These are phyloP conservation scores for Gymnocephalus cernua DNA, from an alignment of 2,113 vertebrate species.

Conservation along the genomic window DNA sequence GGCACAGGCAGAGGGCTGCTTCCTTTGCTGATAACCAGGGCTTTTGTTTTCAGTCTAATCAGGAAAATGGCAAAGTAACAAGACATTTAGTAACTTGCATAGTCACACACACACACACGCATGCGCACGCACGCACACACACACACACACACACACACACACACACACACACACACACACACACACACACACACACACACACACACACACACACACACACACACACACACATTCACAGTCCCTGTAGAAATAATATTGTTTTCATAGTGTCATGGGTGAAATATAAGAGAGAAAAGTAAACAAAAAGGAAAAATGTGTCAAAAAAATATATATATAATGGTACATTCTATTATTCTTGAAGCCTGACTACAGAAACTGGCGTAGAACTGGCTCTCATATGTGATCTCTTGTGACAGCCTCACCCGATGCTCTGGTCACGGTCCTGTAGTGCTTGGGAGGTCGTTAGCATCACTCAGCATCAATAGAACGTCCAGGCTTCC, in stretches of 20 bases:
- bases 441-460: constrained; percentile 33
- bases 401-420: constrained; percentile 64
- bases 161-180: background rate
- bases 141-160: background rate
- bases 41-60: constrained; percentile 72
- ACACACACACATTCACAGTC: background rate
- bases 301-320: constrained; percentile 14
- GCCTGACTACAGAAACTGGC: constrained; percentile 20
- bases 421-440: constrained; percentile 31
- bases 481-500: constrained; percentile 48
- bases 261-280: background rate
- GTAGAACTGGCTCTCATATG: constrained; percentile 3
- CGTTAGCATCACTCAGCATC: constrained; percentile 76
- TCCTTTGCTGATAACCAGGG: constrained; percentile 71
- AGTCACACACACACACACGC: background rate
- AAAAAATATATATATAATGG: constrained; percentile 9
- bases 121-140: background rate
- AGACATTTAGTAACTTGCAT: constrained; percentile 4
- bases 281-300: background rate
- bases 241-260: background rate
- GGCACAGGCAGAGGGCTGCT: constrained; percentile 49
- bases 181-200: background rate
- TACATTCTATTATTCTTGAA: background rate
- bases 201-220: too few relatives aligned
- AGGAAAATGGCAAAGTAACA: constrained; percentile 61